phyloP scores from a whole-genome alignment of 1,140 invertebrate genomes.

The Chymomyza costata region DNA sequence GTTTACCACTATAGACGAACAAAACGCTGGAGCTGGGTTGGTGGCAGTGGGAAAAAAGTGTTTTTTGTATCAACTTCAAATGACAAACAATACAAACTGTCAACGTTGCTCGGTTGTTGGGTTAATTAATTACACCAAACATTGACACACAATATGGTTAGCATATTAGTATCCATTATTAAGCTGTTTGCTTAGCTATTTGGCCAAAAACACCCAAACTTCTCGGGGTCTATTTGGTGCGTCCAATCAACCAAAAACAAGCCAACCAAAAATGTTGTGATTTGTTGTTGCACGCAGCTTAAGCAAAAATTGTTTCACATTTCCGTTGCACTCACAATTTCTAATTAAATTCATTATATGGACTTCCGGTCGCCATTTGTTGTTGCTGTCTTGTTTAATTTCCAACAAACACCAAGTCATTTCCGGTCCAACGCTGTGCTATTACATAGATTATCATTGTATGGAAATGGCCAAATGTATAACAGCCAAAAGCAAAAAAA shows the following conservation, averaged over 20 bases:
- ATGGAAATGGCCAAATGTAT: constrained; percentile 24
- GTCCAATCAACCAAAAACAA: too few species aligned
- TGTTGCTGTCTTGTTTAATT: background rate
- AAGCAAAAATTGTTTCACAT: constrained; percentile 27
- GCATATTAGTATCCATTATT: constrained; percentile 35
- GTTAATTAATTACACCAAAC: constrained; percentile 47
- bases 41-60: background rate
- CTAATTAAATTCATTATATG: constrained; percentile 69
- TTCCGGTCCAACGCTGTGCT: constrained; percentile 57
- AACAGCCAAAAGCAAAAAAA: too few species aligned
- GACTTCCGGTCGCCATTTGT: constrained; percentile 34
- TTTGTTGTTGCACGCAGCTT: constrained; percentile 47
- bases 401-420: too few species aligned
- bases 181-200: constrained; percentile 28
- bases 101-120: constrained; percentile 17
- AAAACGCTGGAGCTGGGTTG: too few species aligned
- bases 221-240: constrained; percentile 33
- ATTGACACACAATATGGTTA: constrained; percentile 11
- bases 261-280: too few species aligned
- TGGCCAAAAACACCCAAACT: constrained; percentile 23
- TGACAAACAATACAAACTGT: too few species aligned
- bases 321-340: constrained; percentile 53
- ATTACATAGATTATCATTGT: constrained; percentile 67
- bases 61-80: constrained; percentile 5
- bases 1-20: constrained; percentile 8